phyloP scores from a whole-genome alignment of 2,888 invertebrate genomes.

The Sminthurides aquaticus region DNA sequence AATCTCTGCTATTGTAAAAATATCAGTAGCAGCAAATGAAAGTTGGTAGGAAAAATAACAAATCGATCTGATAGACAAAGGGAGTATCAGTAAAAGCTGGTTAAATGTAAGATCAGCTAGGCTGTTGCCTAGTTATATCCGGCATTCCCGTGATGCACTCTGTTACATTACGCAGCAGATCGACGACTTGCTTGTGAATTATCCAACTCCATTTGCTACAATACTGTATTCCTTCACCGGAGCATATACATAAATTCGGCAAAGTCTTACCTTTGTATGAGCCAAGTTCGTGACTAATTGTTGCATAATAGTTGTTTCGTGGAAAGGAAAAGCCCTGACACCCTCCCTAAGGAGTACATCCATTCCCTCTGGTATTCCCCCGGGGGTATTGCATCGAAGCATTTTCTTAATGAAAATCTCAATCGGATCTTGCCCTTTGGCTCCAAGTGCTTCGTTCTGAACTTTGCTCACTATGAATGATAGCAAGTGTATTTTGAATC shows the following conservation, averaged over 20 bases:
- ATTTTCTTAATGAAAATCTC: conserved; percentile 69
- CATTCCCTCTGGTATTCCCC: conserved; percentile 54
- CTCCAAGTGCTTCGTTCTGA: conserved; percentile 54
- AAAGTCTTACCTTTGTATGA: conserved; percentile 32
- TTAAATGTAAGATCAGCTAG: too few species aligned
- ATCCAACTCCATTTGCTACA: too few species aligned
- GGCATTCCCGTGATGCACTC: too few species aligned
- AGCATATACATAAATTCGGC: too few species aligned
- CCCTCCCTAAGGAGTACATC: conserved; percentile 73
- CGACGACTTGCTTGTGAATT: too few species aligned
- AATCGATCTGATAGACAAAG: not conserved
- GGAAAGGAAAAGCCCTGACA: conserved; percentile 80
- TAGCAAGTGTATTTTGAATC: conserved; percentile 81
- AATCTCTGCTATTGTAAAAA: too few species aligned
- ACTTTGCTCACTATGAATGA: conserved; percentile 54
- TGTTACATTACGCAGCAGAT: too few species aligned
- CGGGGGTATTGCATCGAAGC: conserved; percentile 53
- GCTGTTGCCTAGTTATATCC: too few species aligned
- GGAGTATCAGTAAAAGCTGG: too few species aligned
- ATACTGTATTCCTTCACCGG: too few species aligned
- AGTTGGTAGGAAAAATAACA: not conserved
- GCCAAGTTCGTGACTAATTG: conserved; percentile 51
- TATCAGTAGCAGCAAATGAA: not conserved
- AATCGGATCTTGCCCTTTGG: conserved; percentile 53
- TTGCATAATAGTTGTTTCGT: conserved; percentile 80